Conservation (phyloP, 2,888 invertebrate species). For the Drosophila multiciliata region DNA sequence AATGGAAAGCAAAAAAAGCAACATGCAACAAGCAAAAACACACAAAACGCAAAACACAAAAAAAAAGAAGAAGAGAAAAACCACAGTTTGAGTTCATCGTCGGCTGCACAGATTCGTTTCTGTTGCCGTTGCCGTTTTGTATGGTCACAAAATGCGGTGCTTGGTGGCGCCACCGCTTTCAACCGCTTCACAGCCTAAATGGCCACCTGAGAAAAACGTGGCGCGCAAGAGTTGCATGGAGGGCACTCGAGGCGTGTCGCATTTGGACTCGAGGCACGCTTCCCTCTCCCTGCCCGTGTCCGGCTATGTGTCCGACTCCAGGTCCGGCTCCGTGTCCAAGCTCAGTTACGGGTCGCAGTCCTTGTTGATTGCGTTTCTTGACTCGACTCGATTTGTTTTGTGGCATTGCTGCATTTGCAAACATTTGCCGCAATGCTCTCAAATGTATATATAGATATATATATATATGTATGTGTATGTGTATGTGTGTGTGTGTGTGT, state of each 20-base stretch:
- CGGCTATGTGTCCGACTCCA: neutral
- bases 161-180: constrained; percentile 4
- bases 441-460: neutral
- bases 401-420: constrained; percentile 38
- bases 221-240: constrained; percentile 39
- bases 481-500: constrained; percentile 34
- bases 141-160: constrained; percentile 26
- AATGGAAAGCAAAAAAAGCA: neutral
- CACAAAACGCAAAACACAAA: neutral
- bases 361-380: constrained; percentile 28
- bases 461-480: constrained; percentile 30
- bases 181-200: constrained; percentile 37
- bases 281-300: neutral
- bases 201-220: constrained; percentile 46
- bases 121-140: constrained; percentile 29
- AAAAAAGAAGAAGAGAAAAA: neutral
- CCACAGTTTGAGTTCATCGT: constrained; percentile 39
- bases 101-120: constrained; percentile 50
- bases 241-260: constrained; percentile 69
- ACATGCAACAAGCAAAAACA: neutral
- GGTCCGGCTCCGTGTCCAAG: neutral
- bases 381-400: constrained; percentile 9
- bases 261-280: neutral
- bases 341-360: neutral
- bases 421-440: constrained; percentile 23